These are phyloP conservation scores for Psix sp. DNA, from an alignment of 1,140 invertebrate species.

Conservation along the genomic window DNA sequence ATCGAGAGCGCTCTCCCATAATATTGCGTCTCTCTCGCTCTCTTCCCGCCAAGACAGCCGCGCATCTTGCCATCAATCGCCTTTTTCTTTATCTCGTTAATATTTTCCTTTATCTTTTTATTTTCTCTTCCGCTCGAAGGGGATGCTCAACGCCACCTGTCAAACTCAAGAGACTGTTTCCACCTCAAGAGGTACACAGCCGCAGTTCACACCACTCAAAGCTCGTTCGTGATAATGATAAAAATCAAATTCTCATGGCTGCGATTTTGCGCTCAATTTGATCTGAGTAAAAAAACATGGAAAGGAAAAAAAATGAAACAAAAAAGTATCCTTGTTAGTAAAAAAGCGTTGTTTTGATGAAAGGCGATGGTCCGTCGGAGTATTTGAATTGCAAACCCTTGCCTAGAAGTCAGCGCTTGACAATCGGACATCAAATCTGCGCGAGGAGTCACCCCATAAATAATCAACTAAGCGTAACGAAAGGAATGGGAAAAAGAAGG, in stretches of 20 bases:
- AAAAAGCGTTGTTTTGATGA: too few relatives aligned
- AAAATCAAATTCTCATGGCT: background rate
- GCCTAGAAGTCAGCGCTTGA: conserved; percentile 31
- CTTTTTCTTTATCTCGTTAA: conserved; percentile 27
- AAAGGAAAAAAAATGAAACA: background rate
- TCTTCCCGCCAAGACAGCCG: conserved; percentile 17
- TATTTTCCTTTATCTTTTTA: conserved; percentile 20
- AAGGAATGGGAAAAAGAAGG: conserved; percentile 7
- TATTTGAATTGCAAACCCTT: conserved; percentile 6
- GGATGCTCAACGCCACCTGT: conserved; percentile 28
- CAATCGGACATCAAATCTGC: conserved; percentile 29
- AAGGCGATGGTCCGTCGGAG: background rate
- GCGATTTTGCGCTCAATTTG: background rate
- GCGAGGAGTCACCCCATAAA: conserved; percentile 33
- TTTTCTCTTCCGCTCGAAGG: background rate
- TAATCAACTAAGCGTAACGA: conserved; percentile 38
- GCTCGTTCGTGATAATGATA: background rate
- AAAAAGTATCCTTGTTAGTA: background rate
- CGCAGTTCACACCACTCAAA: conserved; percentile 9
- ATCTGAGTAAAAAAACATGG: background rate
- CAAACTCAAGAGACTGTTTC: conserved; percentile 8
- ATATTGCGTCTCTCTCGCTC: conserved; percentile 21
- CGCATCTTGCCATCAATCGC: conserved; percentile 45
- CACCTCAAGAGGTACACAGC: conserved; percentile 5
- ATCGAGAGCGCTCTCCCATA: conserved; percentile 8